Conservation (phyloP, 2,797 vertebrate genomes). For the Notoglanidium macrostoma region DNA sequence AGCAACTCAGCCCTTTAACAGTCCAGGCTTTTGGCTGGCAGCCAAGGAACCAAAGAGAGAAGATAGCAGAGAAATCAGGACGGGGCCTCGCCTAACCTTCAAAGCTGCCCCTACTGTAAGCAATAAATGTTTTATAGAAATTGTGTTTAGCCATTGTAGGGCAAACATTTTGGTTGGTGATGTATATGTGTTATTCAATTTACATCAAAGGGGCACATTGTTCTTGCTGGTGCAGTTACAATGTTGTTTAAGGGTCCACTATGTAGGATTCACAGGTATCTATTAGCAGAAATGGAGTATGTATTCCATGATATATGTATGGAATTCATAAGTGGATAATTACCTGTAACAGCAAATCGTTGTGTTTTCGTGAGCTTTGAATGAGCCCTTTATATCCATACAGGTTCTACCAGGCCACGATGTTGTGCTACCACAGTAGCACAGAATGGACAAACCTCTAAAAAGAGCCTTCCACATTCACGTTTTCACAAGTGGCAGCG, state of each 20-base stretch:
- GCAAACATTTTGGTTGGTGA: neutral
- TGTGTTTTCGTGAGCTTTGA: too few species aligned
- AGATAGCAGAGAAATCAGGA: slow-evolving; percentile 45
- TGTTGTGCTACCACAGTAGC: too few species aligned
- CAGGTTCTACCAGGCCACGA: too few species aligned
- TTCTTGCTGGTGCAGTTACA: neutral
- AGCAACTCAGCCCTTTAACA: slow-evolving; percentile 55
- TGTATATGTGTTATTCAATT: neutral
- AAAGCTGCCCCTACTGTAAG: slow-evolving; percentile 1
- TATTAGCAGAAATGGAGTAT: too few species aligned
- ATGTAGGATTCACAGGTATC: too few species aligned
- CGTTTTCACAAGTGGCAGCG: too few species aligned
- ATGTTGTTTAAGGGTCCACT: neutral
- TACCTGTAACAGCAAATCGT: too few species aligned
- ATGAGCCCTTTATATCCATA: too few species aligned
- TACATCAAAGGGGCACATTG: neutral
- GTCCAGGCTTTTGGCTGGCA: slow-evolving; percentile 47
- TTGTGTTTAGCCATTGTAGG: neutral
- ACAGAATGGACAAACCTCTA: too few species aligned
- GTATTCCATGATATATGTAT: too few species aligned
- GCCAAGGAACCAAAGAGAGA: slow-evolving; percentile 32
- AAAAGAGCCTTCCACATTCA: too few species aligned
- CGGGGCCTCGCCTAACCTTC: slow-evolving; percentile 28
- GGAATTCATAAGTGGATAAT: too few species aligned
- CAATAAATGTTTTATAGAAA: neutral